Base-by-base conservation (phyloP, 2,113 vertebrate genomes). In the Mustela nigripes region DNA sequence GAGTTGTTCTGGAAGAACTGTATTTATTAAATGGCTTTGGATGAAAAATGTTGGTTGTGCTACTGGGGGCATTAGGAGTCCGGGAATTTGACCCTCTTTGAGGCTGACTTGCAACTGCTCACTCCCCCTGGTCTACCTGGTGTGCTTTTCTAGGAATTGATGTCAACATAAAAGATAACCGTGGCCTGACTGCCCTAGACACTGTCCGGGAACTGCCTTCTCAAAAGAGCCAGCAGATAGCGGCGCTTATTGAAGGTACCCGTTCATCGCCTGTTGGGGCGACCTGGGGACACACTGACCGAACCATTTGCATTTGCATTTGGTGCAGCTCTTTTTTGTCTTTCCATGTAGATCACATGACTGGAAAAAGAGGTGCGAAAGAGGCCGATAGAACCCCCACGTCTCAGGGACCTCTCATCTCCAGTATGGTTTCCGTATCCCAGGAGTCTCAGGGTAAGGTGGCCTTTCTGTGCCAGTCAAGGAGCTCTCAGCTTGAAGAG, bases 181-280 rank as follows among this genome's bases (percentile, higher is more conserved):
- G 99, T 97, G 99, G 99, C 80, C 98, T 99, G 98, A 99, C 99
- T 0, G 99, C 99, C 63, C 99, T 99, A 97, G 99, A 99, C 98
- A 99, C 99, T 21, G 99, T 99, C 95, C 99, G 99, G 94, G 99
- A 99, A 33, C 99, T 99, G 98, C 99, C 99, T n/a, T 99, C 99
- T 53, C 99, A 99, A 98, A 99, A 99, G 98, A 99, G 99, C 98
- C 99, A 99, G 80, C 99, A 99, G 98, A 99, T 99, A 91, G 99
- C 99, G 33, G 99, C 99, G 73, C 99, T 99, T 60, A 99, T 99
- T 2, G 99, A 99, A 98, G 99, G 99, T 99, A 92, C 2, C 45
- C 73, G 98, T 24, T 69, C 4, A 28, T 26, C 58, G 15, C 4
- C 45, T 48, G 21, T 8, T 36, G 0, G 33, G 33, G 62, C 10